Evolutionary conservation across 2,888 invertebrate species (phyloP), one percentile per base, ranked within the genome.

Genomic region (Zygogramma bicolorata): DNA sequence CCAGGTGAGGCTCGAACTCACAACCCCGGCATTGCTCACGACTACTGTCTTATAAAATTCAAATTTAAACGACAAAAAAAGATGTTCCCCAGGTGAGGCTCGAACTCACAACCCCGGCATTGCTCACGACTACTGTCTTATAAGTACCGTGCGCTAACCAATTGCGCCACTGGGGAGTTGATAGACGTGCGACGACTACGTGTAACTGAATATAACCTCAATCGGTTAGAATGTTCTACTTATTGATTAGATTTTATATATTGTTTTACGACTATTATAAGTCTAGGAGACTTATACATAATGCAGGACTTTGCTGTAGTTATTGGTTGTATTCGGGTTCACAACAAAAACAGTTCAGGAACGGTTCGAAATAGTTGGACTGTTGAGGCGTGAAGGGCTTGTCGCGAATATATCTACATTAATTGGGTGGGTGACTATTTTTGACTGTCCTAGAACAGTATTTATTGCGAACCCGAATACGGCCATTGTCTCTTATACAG

Each of bases 101-200:
- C 97, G 97, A 97, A 97, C 97, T 97, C 96, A 95, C 96, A 96
- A 96, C 97, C 96, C 96, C 96, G 96, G 96, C 97, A 97, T 97
- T 87, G 94, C 97, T 96, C 95, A 95, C 93, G 92, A 92, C 92
- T 90, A 97, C 97, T 97, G 96, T 92, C 94, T 92, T 95, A 97
- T 97, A 97, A 97, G 97, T 97, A 97, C 97, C 97, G 97, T 97
- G 97, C 97, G 97, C 97, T 97, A 97, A 97, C 97, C 97, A 95
- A 97, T 97, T 97, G 97, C 97, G 97, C 97, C 97, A 97, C 97
- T 96, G 81, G 82, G 65, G 65, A 57, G 15, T 34, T 57, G 25
- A 10, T 31, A 22, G 7, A 18, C 4, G 10, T 0, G 10, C 8
- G 2, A 27, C 53, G 2, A 7, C 10, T n/a, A 63, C 4, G 8